Conservation (phyloP, 2,797 vertebrate genomes). For the Eulemur rubriventer region DNA sequence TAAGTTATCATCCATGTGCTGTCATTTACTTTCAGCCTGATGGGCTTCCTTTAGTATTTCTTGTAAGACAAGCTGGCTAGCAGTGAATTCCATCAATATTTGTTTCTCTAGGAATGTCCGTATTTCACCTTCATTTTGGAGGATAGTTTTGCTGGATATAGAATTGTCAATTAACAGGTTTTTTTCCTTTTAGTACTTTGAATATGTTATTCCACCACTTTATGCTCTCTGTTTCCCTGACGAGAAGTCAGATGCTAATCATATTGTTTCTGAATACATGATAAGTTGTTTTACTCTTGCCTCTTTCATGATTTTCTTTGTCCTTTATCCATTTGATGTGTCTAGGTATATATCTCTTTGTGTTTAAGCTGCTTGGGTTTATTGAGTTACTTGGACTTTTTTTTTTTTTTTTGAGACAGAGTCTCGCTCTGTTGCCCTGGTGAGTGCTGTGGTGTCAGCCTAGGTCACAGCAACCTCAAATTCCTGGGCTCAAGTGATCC, state of each 20-base stretch:
- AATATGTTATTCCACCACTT: neutral
- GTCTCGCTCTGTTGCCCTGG: no score
- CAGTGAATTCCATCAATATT: neutral
- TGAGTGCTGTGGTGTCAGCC: no score
- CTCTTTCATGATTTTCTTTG: neutral
- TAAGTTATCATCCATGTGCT: neutral
- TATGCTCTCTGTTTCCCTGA: neutral
- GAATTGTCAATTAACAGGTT: neutral
- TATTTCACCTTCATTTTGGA: neutral
- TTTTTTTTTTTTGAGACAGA: no score
- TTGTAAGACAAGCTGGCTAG: neutral
- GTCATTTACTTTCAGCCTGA: neutral
- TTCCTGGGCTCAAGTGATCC: no score
- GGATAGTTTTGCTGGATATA: neutral
- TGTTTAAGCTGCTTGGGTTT: neutral
- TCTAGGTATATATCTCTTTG: neutral
- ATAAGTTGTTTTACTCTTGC: neutral
- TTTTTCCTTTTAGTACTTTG: neutral
- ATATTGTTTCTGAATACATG: neutral
- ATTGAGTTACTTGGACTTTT: neutral
- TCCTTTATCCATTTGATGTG: neutral
- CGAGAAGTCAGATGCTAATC: neutral
- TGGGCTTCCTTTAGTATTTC: neutral
- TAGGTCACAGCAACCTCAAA: no score
- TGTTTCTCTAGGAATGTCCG: neutral